phyloP scores from a whole-genome alignment of 2,113 vertebrate species.

The Cyphomyrus discorhynchus region DNA sequence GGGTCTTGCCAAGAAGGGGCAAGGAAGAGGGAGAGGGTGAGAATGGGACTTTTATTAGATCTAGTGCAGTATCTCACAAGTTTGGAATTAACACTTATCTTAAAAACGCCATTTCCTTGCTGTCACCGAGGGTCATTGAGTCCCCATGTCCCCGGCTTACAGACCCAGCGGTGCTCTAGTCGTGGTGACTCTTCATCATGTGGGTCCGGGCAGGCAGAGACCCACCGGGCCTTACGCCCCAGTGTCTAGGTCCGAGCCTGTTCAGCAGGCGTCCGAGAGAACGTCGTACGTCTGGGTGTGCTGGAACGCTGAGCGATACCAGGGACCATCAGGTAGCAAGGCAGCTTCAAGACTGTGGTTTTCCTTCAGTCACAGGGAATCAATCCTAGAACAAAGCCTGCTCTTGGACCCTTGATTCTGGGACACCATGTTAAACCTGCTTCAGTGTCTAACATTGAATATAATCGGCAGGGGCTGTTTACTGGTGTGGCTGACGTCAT shows the following conservation, averaged over 20 bases:
- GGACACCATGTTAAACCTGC: neutral
- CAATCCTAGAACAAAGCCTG: neutral
- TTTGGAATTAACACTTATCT: neutral
- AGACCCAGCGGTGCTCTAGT: neutral
- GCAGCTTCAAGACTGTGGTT: neutral
- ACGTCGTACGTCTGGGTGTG: neutral
- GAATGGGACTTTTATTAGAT: conserved; percentile 25
- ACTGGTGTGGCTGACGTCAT: neutral
- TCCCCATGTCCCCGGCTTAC: neutral
- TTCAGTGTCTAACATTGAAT: neutral
- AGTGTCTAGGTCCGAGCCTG: neutral
- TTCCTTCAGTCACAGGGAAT: neutral
- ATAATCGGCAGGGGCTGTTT: neutral
- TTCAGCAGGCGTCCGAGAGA: neutral
- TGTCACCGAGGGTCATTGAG: neutral
- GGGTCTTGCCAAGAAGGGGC: neutral
- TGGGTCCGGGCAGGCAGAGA: neutral
- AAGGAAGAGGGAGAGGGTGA: conserved; percentile 3
- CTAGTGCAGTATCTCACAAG: neutral
- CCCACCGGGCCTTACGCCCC: neutral
- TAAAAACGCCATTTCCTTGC: neutral
- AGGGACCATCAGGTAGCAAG: neutral
- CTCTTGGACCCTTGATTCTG: neutral
- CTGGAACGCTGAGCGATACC: neutral
- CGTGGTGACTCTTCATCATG: neutral